phyloP scores from a whole-genome alignment of 1,140 invertebrate genomes.

The Thalassaphorura encarpata region DNA sequence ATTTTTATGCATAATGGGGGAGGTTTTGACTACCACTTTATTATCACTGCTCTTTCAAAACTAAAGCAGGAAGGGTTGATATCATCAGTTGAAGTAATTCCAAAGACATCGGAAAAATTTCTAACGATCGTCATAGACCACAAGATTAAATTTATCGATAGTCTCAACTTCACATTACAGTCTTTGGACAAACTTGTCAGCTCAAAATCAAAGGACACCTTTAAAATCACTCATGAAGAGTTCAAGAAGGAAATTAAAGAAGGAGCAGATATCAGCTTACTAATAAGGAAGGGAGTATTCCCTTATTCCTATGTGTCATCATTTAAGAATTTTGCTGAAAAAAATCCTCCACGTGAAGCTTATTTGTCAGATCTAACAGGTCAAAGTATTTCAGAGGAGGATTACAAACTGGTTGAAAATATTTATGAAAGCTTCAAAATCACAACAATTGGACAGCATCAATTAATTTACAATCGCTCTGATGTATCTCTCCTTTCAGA shows the following conservation, averaged over 20 bases:
- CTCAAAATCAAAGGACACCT: not conserved
- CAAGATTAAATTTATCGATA: conserved; percentile 2
- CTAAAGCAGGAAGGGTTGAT: not conserved
- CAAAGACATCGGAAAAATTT: conserved; percentile 10
- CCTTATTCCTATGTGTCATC: not conserved
- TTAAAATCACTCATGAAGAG: conserved; percentile 1
- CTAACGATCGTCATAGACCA: not conserved
- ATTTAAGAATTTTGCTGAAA: not conserved
- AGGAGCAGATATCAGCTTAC: not conserved
- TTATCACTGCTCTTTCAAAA: not conserved
- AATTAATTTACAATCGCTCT: no score
- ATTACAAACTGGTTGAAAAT: no score
- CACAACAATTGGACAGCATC: no score
- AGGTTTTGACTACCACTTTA: conserved; percentile 6
- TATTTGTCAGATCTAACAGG: no score
- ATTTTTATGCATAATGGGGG: conserved; percentile 7
- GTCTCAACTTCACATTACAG: not conserved
- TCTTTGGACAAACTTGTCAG: conserved; percentile 7
- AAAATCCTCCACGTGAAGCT: not conserved
- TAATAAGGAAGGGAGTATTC: conserved; percentile 4
- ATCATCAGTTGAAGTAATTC: conserved; percentile 1
- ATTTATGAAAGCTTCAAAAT: no score
- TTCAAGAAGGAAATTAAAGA: not conserved
- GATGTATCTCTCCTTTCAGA: no score
- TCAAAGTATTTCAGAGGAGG: no score